phyloP scores from a whole-genome alignment of 2,888 invertebrate species.

The Acrobasis suavella region DNA sequence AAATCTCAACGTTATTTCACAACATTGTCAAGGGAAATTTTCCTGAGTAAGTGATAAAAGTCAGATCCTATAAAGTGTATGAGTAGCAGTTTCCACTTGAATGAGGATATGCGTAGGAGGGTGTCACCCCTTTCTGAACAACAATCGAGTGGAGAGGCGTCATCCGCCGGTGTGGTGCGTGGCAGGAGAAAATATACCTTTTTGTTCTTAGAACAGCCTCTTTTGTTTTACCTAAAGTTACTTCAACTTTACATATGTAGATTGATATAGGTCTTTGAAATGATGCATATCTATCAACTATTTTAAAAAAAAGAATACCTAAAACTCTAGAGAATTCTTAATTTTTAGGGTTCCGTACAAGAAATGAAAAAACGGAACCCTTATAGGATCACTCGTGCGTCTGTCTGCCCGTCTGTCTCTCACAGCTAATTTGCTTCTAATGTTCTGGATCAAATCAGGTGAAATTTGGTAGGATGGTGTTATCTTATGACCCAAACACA shows the following conservation, averaged over 20 bases:
- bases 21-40: slow-evolving; percentile 2
- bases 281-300: background rate
- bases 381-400: too few species aligned
- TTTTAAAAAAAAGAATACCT: too few species aligned
- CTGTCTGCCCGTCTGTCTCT: too few species aligned
- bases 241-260: slow-evolving; percentile 15
- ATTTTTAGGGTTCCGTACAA: too few species aligned
- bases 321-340: too few species aligned
- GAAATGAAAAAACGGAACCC: too few species aligned
- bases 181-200: slow-evolving; percentile 41
- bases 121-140: slow-evolving; percentile 71
- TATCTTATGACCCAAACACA: too few species aligned
- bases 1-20: background rate
- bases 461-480: too few species aligned
- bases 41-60: slow-evolving; percentile 16
- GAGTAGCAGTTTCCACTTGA: slow-evolving; percentile 66
- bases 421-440: too few species aligned
- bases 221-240: slow-evolving; percentile 32
- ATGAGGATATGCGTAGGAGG: slow-evolving; percentile 71
- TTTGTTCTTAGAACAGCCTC: slow-evolving; percentile 21
- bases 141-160: slow-evolving; percentile 63
- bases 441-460: too few species aligned
- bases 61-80: slow-evolving; percentile 33
- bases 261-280: background rate
- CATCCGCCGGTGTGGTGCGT: slow-evolving; percentile 57